A percentile compares a stretch with the other conserved stretches of the same genome.
Conservation (phyloP, 1,140 invertebrate species). For the Maconellicoccus hirsutus region DNA sequence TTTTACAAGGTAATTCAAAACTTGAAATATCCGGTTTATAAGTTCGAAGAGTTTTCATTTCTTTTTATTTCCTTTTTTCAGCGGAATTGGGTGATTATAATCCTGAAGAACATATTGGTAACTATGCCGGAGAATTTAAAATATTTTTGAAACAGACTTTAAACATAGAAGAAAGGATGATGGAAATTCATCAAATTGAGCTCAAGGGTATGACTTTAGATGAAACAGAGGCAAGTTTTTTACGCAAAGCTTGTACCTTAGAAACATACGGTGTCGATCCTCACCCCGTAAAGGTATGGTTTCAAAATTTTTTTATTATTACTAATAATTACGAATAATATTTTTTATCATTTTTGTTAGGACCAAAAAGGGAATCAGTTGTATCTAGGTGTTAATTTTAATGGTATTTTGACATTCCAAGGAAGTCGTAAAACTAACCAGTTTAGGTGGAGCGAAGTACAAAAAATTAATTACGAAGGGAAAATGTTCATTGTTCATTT, state of each 20-base stretch:
- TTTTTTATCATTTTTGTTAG: constrained; percentile 39
- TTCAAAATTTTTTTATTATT: constrained; percentile 21
- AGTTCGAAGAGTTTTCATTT: constrained; percentile 16
- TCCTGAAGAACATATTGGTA: constrained; percentile 70
- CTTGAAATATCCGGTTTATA: not conserved
- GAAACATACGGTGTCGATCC: constrained; percentile 97
- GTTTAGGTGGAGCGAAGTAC: constrained; percentile 89
- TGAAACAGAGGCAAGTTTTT: constrained; percentile 70
- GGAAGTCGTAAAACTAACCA: constrained; percentile 83
- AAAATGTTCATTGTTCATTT: constrained; percentile 96
- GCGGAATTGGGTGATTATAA: constrained; percentile 92
- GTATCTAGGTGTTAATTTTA: constrained; percentile 89
- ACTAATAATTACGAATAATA: not conserved
- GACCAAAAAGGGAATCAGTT: constrained; percentile 80
- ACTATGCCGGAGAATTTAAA: constrained; percentile 85
- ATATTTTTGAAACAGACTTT: constrained; percentile 84
- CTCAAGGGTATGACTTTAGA: constrained; percentile 57
- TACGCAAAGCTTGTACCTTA: constrained; percentile 73
- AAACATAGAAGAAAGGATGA: constrained; percentile 77
- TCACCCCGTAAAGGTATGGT: constrained; percentile 84
- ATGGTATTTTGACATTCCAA: constrained; percentile 88
- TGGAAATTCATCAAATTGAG: constrained; percentile 73
- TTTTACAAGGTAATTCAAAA: constrained; percentile 69
- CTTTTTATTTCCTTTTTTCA: constrained; percentile 36
- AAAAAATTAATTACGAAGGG: constrained; percentile 94